Conservation (phyloP, 2,888 invertebrate species). For the Chloroclysta siterata region DNA sequence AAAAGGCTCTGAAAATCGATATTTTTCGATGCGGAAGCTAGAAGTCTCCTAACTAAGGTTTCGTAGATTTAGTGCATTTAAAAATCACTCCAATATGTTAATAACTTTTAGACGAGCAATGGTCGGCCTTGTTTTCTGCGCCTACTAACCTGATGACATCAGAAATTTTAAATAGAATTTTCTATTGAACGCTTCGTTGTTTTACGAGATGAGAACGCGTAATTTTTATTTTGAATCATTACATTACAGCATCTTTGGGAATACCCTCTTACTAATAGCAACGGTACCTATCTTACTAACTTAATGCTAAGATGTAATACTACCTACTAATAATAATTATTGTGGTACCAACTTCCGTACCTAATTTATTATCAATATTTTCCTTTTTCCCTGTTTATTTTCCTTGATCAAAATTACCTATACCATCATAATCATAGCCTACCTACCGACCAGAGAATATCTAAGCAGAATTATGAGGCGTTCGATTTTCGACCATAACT, state of each 20-base stretch:
- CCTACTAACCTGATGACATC: conserved; percentile 79
- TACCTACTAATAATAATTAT: too few species aligned
- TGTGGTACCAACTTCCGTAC: too few species aligned
- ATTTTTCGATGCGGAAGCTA: conserved; percentile 17
- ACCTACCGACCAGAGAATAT: too few species aligned
- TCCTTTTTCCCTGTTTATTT: too few species aligned
- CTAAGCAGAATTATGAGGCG: too few species aligned
- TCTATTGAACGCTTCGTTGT: conserved; percentile 57
- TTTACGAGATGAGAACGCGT: conserved; percentile 44
- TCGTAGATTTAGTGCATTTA: conserved; percentile 31
- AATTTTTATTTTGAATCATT: conserved; percentile 32
- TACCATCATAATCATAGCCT: too few species aligned
- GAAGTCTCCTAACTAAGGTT: conserved; percentile 9
- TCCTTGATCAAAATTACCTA: too few species aligned
- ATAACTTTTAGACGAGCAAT: conserved; percentile 48
- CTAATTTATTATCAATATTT: too few species aligned
- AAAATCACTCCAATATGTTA: conserved; percentile 47
- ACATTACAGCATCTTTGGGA: conserved; percentile 27
- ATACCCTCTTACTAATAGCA: conserved; percentile 1
- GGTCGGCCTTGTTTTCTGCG: conserved; percentile 66
- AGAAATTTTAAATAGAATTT: conserved; percentile 79
- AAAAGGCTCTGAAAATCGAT: conserved; percentile 23
- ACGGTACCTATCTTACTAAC: background rate
- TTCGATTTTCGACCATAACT: too few species aligned
- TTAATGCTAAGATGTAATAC: too few species aligned